phyloP scores from a whole-genome alignment of 1,140 invertebrate genomes.

The Sitodiplosis mosellana region DNA sequence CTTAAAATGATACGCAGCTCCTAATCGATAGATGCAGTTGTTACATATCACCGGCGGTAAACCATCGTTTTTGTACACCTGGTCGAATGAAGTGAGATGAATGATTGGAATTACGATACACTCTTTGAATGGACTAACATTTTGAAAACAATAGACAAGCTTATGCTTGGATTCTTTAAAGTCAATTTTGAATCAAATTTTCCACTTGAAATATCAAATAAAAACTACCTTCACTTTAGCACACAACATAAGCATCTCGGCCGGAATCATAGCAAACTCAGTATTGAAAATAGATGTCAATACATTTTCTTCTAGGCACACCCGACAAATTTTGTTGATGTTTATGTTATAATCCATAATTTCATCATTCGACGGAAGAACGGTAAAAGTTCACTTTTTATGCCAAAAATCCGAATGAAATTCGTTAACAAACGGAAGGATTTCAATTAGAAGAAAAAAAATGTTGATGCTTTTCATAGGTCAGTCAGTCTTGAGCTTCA shows the following conservation, averaged over 20 bases:
- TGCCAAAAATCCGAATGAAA: too few species aligned
- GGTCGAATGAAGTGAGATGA: too few species aligned
- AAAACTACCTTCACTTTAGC: conserved; percentile 35
- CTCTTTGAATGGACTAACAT: not conserved
- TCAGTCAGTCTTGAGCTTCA: too few species aligned
- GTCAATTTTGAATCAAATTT: not conserved
- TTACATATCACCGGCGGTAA: conserved; percentile 42
- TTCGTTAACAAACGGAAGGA: too few species aligned
- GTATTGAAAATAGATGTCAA: conserved; percentile 37
- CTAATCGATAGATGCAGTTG: conserved; percentile 41
- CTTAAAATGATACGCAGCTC: conserved; percentile 45
- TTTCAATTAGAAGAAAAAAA: too few species aligned
- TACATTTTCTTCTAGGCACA: conserved; percentile 40
- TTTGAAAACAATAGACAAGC: conserved; percentile 3
- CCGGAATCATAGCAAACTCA: conserved; percentile 39
- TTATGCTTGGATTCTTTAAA: conserved; percentile 1
- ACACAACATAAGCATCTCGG: conserved; percentile 41
- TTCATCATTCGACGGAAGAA: too few species aligned
- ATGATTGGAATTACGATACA: too few species aligned
- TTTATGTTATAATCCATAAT: conserved; percentile 2
- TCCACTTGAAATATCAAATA: too few species aligned
- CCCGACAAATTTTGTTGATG: conserved; percentile 33
- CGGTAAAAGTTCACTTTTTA: too few species aligned
- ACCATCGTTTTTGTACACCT: conserved; percentile 42
- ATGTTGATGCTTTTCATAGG: too few species aligned